Base-by-base conservation (phyloP, 2,888 invertebrate genomes). In the Drosophila anomalata region DNA sequence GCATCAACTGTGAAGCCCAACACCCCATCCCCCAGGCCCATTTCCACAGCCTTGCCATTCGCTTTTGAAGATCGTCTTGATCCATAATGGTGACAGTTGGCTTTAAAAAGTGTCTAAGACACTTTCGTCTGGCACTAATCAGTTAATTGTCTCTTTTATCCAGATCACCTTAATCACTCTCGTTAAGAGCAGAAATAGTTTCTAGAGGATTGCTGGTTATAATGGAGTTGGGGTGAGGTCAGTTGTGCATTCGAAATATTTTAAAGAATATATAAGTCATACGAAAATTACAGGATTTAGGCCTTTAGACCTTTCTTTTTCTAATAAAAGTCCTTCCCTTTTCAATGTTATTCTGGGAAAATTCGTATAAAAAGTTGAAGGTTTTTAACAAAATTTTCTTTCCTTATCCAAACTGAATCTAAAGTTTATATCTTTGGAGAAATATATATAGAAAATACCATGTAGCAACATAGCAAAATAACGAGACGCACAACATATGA, bases 1-100 rank as follows among this genome's bases (percentile, higher is more conserved):
- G 59, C 79, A 79, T 48, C 65, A 67, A 86, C 81, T 79, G 87
- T 75, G 79, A 70, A 78, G 69, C 75, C 56, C 46, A 66, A 53
- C 46, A 54, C 66, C 53, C 29, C 50, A 44, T 62, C 42, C 47
- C 50, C 46, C 20, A 36, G 24, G 24, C 36, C 8, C 31, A 31
- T n/a, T 24, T 29, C 4, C 11, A 17, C 48, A 62, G 24, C 50
- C 65, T 39, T 26, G 47, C 22, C 31, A 65, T 51, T 63, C 63
- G 51, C 62, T 62, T 62, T 51, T 62, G 42, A 47, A 31, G 54
- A 63, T 2, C 7, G 36, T 36, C 26, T 3, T 17, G 17, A 42
- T n/a, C 50, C 24, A 65, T 8, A 3, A 9, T 39, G 46, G 31
- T 31, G 65, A 65, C 65, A 65, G n/a, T 63, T n/a, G 11, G 36